Base-by-base conservation (phyloP, 2,113 vertebrate species). In the Cervus canadensis region DNA sequence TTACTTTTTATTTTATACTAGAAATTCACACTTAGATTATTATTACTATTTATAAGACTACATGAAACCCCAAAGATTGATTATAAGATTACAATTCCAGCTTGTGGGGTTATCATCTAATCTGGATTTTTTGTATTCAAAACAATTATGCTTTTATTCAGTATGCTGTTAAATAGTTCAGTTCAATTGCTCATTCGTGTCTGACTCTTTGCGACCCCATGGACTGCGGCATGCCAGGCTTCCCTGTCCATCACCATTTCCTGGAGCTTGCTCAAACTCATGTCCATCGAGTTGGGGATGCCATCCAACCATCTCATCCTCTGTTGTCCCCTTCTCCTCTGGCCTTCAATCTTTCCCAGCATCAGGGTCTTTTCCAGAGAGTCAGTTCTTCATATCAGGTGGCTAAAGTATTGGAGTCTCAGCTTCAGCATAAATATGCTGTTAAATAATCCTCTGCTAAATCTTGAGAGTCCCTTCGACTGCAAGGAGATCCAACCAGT, bases 1-100 rank as follows among this genome's bases (percentile, higher is more conserved):
- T 91, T 59, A 74, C 2, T 33, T 67, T 91, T 96, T 28, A 78
- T 86, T 95, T 83, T 89, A 45, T 84, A 90, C 11, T 54, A 21
- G 33, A 91, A 74, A 67, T 89, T 93, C n/a, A 15, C 17, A 86
- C 13, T 94, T 91, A 62, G 0, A 23, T 76, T 79, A 43, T 87
- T 96, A 7, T 40, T 78, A 81, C n/a, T 82, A 45, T 83, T 52
- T 54, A 33, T 48, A 87, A 87, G 26, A 7, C 15, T 86, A 43
- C 4, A 59, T 92, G 21, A 60, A 90, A 79, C 33, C 17, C 48
- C 6, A 88, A 54, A 52, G 82, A 83, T 30, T 71, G 3, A 62
- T 88, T 36, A 90, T 33, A 52, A 97, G 11, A 87, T 87, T 87
- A 43, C 21, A 94, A 36, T 78, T 89, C 28, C 33, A 87, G 13